Evolutionary conservation across 2,888 invertebrate species (phyloP), one percentile per base, ranked within the genome.

Genomic region (Eupithecia exiguata): DNA sequence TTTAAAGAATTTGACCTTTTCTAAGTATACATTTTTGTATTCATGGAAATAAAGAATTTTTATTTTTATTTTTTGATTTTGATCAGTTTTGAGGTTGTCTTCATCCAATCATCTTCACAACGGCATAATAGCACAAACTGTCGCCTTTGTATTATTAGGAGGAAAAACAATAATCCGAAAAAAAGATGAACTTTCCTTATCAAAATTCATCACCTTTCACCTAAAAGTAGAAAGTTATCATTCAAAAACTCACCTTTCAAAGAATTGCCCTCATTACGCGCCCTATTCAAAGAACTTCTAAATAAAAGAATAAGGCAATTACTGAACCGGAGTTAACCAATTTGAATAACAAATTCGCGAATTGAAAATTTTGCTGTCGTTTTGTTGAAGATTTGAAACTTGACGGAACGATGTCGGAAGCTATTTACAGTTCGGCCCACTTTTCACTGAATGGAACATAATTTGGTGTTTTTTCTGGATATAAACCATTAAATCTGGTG

Each of bases 271-370:
- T 73, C 70, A 76, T 76, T 71, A 75, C 70, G 68, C 35, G 25
- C 65, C 65, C 69, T 69, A 73, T 73, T 71, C 69, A 68, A 73
- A 73, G 66, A 70, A 70, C 46, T 73, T 73, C 73, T 73, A 73
- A 73, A 75, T 72, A 86, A 87, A 87, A 87, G 86, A 86, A 86
- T 86, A 83, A 82, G 85, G 77, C 86, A 86, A 87, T 87, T 86
- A 86, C 83, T 74, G 82, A 73, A 75, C 81, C 79, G 78, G 81
- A 85, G 84, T 84, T 85, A 85, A 85, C 80, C 81, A 86, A 87
- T 87, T 86, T 87, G 85, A 85, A 87, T 87, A 84, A 83, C 86
- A 85, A 86, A 87, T 87, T 85, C 67, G 77, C 70, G 79, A 86
- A 87, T 86, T 84, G 81, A 82, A 84, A 83, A 83, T 86, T 83